Evolutionary conservation across 2,797 vertebrate genomes (phyloP), one percentile per base, ranked within the genome.

Genomic region (Monodelphis domestica): DNA sequence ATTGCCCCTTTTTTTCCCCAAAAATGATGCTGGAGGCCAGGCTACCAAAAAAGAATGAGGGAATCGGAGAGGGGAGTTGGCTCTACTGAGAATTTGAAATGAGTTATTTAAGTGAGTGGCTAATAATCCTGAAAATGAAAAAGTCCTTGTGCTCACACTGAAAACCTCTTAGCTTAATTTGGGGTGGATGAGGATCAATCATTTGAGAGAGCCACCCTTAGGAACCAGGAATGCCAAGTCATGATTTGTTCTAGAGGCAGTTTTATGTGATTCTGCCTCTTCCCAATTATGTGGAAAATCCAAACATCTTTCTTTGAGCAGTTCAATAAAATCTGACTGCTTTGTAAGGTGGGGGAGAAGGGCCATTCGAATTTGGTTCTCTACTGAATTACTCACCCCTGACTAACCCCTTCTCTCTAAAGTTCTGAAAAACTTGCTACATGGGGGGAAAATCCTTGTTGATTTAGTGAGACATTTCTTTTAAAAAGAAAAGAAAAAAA

Each of bases 161-260:
- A 96, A 97, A 97, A 95, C 92, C 96, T 97, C 95, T 97, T 97
- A 97, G 94, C 45, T 94, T 97, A 97, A 97, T 96, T 97, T 94
- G 92, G 95, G 89, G 21, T 94, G 3, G 78, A 93, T 59, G 51
- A 53, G 29, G 15, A 53, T 51, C 87, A 51, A 51, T 88, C 52
- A 53, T 28, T 88, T 33, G 50, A 93, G 70, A 95, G 55, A 54
- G 30, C 45, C n/a, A 50, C 12, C 92, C 89, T 88, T 12, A 12
- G 70, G 93, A 87, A 95, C 92, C 91, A 63, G 91, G 70, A 94
- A 78, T 93, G 90, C 52, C 12, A 12, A 91, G 91, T 55, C 70
- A 92, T 96, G 94, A 95, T 96, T 97, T 97, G 95, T 96, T 95
- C 57, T 94, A 92, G 88, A 7, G 89, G 94, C 57, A 93, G 94